Percentiles rank a stretch among this genome's conserved stretches.
Conservation (phyloP, 2,888 invertebrate species). For the Herminia tarsipennalis region DNA sequence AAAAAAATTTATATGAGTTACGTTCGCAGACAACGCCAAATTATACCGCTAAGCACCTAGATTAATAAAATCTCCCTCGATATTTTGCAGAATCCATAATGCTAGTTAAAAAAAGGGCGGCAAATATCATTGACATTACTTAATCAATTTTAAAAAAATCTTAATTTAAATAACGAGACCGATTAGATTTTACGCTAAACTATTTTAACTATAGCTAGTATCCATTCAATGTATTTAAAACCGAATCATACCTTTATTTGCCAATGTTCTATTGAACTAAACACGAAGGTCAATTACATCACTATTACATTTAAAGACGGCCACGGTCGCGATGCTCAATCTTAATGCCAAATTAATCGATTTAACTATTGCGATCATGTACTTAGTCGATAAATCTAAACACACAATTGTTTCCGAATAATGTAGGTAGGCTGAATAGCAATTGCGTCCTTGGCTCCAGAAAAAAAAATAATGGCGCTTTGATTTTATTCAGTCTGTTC, state of each 20-base stretch:
- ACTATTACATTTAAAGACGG: constrained; percentile 35
- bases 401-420: constrained; percentile 35
- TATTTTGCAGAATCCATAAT: too few species aligned
- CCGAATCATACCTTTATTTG: not conserved
- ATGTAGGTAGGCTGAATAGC: constrained; percentile 37
- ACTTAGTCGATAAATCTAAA: constrained; percentile 35
- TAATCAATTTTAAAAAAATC: too few species aligned
- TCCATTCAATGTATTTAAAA: not conserved
- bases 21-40: too few species aligned
- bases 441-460: constrained; percentile 29
- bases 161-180: too few species aligned
- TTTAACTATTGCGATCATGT: constrained; percentile 41
- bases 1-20: too few species aligned
- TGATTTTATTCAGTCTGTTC: constrained; percentile 12
- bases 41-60: too few species aligned
- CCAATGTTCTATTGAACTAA: constrained; percentile 19
- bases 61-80: too few species aligned
- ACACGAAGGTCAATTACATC: constrained; percentile 56
- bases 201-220: not conserved
- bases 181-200: too few species aligned
- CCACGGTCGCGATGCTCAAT: constrained; percentile 41
- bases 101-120: too few species aligned
- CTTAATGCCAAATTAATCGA: constrained; percentile 31
- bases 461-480: constrained; percentile 23
- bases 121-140: too few species aligned